These are phyloP conservation scores for Oedothorax gibbosus DNA, from an alignment of 1,140 invertebrate species.

Conservation along the genomic window DNA sequence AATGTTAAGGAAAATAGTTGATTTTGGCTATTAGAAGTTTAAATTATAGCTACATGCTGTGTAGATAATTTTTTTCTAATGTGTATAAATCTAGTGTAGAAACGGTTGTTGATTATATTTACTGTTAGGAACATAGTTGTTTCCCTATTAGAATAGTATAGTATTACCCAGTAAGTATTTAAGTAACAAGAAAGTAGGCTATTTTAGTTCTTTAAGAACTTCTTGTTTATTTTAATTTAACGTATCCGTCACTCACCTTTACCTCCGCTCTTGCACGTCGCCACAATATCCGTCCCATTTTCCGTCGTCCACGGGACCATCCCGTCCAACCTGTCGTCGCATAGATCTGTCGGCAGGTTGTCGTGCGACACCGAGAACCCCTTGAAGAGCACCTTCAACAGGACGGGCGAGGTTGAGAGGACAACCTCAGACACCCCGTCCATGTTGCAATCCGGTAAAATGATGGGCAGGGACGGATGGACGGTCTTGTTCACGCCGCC, in stretches of 20 bases:
- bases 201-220: too few relatives aligned
- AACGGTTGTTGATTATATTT: too few relatives aligned
- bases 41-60: too few relatives aligned
- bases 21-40: too few relatives aligned
- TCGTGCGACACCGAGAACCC: not conserved
- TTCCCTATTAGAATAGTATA: too few relatives aligned
- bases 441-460: not conserved
- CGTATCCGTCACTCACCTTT: not conserved
- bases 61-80: too few relatives aligned
- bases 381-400: slow-evolving; percentile 5
- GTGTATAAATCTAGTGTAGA: too few relatives aligned
- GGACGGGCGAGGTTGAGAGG: not conserved
- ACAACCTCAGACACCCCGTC: not conserved
- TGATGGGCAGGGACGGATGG: not conserved
- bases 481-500: not conserved
- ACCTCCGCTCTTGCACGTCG: not conserved
- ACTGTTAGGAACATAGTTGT: too few relatives aligned
- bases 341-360: not conserved
- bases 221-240: not conserved
- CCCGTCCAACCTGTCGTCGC: not conserved
- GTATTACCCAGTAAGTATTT: too few relatives aligned
- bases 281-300: not conserved
- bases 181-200: too few relatives aligned
- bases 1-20: too few relatives aligned
- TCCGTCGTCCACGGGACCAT: not conserved